Base-by-base conservation (phyloP, 2,888 invertebrate genomes). In the Cerastis rubricosa region DNA sequence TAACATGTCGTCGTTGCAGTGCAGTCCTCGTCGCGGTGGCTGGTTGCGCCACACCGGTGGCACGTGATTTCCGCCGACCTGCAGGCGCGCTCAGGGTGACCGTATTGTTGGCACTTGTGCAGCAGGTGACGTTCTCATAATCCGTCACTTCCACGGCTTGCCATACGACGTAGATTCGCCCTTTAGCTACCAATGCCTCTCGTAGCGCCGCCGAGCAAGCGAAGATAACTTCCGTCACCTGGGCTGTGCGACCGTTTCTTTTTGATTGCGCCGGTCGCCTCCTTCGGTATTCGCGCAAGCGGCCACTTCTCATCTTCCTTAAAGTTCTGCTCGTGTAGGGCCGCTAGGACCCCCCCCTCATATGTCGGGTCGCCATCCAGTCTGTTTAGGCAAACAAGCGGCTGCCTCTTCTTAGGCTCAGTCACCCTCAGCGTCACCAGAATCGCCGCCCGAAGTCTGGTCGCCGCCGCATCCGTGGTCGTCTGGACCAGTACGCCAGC, bases 31-130 rank as follows among this genome's bases (percentile, higher is more conserved):
- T 43, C 11, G 0, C 59, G 22, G 69, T 90, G 90, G 0, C 89
- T 89, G 0, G n/a, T 8, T 0, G 68, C 83, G 0, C 89, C 89
- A 14, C 91, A 90, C 0, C 67, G 74, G 0, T 82, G 76, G 43
- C 91, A 91, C 0, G 67, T 80, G 0, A 1, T 7, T 0, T 61
- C 72, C 1, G 43, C 8, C 0, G 87, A 54, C 0, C 81, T 22
- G 54, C 90, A 91, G n/a, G 75, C 81, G 1, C 88, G 87, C 14
- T 88, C 91, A 0, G 90, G 90, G 84, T 92, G 90, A 0, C 92
- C 91, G 40, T 90, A 92, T 2, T 83, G 35, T 3, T 35, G 35
- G 35, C 35, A 35, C 3, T 35, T 35, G 35, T 35, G 82, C 40
- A 91, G 82, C 90, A 89, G 0, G 89, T 88, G 0, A 81, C 83